Percentiles rank a stretch among this genome's conserved stretches.
Conservation (phyloP, 2,113 vertebrate genomes). For the Coturnix japonica region DNA sequence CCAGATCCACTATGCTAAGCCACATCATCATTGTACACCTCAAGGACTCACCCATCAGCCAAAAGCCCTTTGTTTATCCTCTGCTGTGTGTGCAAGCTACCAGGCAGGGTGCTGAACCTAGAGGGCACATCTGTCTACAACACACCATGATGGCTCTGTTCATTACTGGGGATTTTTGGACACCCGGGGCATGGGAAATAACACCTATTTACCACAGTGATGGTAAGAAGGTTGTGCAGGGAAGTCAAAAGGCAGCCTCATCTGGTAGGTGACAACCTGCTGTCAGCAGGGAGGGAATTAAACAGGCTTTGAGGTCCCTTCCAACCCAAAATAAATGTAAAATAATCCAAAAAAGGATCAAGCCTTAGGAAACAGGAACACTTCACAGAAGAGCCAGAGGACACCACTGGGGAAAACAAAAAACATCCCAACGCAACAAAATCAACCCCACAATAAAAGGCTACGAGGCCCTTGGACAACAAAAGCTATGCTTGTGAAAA, state of each 20-base stretch:
- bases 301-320: neutral
- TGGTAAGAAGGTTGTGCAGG: neutral
- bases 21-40: too few relatives aligned
- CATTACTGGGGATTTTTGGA: neutral
- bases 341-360: neutral
- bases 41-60: neutral
- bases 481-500: neutral
- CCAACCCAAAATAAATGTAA: neutral
- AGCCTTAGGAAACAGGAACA: neutral
- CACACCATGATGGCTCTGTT: neutral
- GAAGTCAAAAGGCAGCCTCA: neutral
- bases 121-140: neutral
- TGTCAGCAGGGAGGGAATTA: neutral
- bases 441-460: neutral
- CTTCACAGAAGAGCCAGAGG: neutral
- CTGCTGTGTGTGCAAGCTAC: neutral
- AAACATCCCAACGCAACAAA: neutral
- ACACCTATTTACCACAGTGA: accelerated
- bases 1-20: neutral
- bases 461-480: neutral
- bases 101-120: neutral
- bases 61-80: neutral
- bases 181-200: neutral
- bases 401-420: neutral
- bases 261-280: neutral